phyloP scores from a whole-genome alignment of 1,140 invertebrate species.

The Macrocentrus cingulum region DNA sequence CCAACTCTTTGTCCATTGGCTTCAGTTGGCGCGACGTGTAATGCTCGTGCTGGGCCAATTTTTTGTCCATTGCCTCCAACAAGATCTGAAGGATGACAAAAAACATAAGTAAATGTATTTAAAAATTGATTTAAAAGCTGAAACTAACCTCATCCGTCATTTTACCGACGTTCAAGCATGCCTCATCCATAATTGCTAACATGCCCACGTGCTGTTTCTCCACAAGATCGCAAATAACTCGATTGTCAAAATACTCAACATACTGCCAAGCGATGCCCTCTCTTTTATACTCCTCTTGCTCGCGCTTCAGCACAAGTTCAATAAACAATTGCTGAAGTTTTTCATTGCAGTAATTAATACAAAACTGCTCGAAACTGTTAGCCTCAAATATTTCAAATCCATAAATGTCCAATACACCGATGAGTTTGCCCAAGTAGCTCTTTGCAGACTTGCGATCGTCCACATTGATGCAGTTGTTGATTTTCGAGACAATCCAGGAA shows the following conservation, averaged over 20 bases:
- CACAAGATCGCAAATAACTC: conserved; percentile 91
- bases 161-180: conserved; percentile 91
- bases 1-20: conserved; percentile 77
- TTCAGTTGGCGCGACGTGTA: conserved; percentile 85
- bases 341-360: conserved; percentile 97
- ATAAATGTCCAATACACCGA: conserved; percentile 95
- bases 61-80: conserved; percentile 90
- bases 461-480: conserved; percentile 83
- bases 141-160: conserved; percentile 76
- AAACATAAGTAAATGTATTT: neutral
- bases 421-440: conserved; percentile 78
- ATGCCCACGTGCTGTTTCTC: conserved; percentile 89
- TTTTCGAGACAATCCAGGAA: conserved; percentile 86
- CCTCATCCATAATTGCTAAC: conserved; percentile 92
- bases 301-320: conserved; percentile 92
- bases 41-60: conserved; percentile 83
- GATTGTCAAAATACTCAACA: conserved; percentile 91
- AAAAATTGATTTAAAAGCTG: neutral
- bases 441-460: conserved; percentile 56
- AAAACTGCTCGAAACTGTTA: conserved; percentile 94
- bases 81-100: conserved; percentile 70
- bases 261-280: conserved; percentile 92
- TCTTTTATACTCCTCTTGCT: conserved; percentile 91
- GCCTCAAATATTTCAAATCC: conserved; percentile 96
- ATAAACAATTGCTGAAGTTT: conserved; percentile 96